Evolutionary conservation across 2,113 vertebrate species (phyloP), one percentile per base, ranked within the genome.

Genomic region (Pelusios castaneus): DNA sequence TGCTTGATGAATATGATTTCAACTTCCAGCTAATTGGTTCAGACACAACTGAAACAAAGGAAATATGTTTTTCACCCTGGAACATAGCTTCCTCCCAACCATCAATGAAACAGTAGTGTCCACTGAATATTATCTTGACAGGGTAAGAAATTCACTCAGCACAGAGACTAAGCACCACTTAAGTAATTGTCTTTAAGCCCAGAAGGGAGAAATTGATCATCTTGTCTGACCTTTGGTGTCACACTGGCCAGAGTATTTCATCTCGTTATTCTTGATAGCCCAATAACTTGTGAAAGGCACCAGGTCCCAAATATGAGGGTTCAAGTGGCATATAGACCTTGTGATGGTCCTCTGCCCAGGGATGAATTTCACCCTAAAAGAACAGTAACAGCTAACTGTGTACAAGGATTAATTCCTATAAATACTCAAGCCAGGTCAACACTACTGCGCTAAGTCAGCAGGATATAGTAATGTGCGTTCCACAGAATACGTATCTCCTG

Each of bases 11-110:
- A 87, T 86, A 80, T 67, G 88, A 81, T 83, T 70, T 79, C 93
- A 95, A 84, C 86, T 85, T 88, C 91, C 91, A 67, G 91, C 91
- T 91, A 67, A 73, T 80, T 92, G 89, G 54, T 25, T 94, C 92
- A 24, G 87, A 87, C 92, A 92, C 87, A 89, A 87, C 90, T 96
- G 89, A 95, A 82, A 91, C 34, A 85, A 89, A 89, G 70, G 58
- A 94, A 94, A 90, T 25, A 8, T 45, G 77, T 67, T 29, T 29
- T 58, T 29, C 63, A 34, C 34, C 31, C 63, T 2, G 41, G 41
- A 29, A 27, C 12, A 45, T 16, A 25, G 43, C 29, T 76, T 45
- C 25, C 41, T 27, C 56, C 19, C 56, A 29, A 27, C 56, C 41
- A 76, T 11, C 38, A 43, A 16, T 45, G 24, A 70, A 9, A 7